Base-by-base conservation (phyloP, 2,888 invertebrate species). In the Linhomoeus sp. region DNA sequence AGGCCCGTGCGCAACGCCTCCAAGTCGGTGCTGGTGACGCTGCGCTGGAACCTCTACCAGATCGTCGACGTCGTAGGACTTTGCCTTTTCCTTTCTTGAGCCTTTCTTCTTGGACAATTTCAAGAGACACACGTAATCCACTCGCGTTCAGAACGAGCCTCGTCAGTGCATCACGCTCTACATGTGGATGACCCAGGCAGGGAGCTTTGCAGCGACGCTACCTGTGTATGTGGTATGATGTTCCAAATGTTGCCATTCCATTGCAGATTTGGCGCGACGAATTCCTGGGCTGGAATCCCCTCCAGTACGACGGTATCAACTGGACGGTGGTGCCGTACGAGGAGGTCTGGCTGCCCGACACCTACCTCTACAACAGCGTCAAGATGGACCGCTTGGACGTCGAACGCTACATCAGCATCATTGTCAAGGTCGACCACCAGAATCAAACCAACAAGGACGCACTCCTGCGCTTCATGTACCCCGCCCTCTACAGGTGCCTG, bases 41-140 rank as follows among this genome's bases (percentile, higher is more conserved):
- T 71, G 49, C 67, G 67, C 45, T 62, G 70, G 53, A 68, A 68
- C 15, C 57, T 71, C 23, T 69, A 70, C 36, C 71, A 71, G 53
- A 66, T 71, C 33, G 64, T 71, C 24, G 70, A 71, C 54, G 70
- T 71, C 57, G 70, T 70, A 14, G 14, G 24, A 14, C n/a, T 12
- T 38, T 38, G 19, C 9, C 9, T 38, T 38, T 38, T n/a, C n/a
- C n/a, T n/a, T n/a, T n/a, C n/a, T n/a, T n/a, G n/a, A n/a, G n/a
- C n/a, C n/a, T n/a, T n/a, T n/a, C n/a, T n/a, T n/a, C n/a, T n/a
- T n/a, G n/a, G n/a, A n/a, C n/a, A n/a, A n/a, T n/a, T n/a, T n/a
- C n/a, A n/a, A n/a, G n/a, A n/a, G n/a, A n/a, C n/a, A n/a, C n/a
- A n/a, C n/a, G n/a, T n/a, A n/a, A n/a, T n/a, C n/a, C n/a, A n/a